phyloP scores from a whole-genome alignment of 1,140 invertebrate species.

The Alviniconcha marisindica region DNA sequence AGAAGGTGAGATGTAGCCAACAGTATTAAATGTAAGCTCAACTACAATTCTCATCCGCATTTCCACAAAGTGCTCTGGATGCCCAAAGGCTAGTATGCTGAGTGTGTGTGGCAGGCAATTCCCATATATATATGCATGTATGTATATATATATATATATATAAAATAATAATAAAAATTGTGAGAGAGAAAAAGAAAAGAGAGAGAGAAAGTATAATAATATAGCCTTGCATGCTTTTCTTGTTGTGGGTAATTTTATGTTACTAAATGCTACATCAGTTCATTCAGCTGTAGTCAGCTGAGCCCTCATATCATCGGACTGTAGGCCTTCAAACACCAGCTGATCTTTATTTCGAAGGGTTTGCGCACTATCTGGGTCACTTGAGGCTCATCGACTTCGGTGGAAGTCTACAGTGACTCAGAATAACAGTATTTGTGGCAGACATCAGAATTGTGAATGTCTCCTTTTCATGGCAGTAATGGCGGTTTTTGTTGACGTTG shows the following conservation, averaged over 20 bases:
- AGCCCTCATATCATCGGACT: neutral
- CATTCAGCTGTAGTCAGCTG: neutral
- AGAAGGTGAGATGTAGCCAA: no score
- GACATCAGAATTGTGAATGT: neutral
- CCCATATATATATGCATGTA: no score
- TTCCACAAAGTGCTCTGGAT: neutral
- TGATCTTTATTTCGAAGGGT: neutral
- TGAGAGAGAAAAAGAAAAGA: no score
- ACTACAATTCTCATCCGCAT: neutral
- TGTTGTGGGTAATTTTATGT: no score
- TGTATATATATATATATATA: no score
- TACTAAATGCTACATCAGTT: no score
- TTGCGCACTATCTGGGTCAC: neutral
- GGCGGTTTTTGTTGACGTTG: slow-evolving; percentile 15
- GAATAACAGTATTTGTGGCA: neutral
- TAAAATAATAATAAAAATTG: no score
- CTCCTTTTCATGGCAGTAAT: slow-evolving; percentile 7
- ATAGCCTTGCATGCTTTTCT: no score
- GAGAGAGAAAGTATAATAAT: no score
- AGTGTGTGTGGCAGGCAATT: neutral
- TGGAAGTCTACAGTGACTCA: no score
- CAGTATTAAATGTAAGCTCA: neutral
- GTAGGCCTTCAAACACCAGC: neutral
- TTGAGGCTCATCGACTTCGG: no score
- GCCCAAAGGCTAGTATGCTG: neutral